These are phyloP conservation scores for Drosophila koepferae DNA, from an alignment of 2,888 invertebrate genomes.

Conservation along the genomic window DNA sequence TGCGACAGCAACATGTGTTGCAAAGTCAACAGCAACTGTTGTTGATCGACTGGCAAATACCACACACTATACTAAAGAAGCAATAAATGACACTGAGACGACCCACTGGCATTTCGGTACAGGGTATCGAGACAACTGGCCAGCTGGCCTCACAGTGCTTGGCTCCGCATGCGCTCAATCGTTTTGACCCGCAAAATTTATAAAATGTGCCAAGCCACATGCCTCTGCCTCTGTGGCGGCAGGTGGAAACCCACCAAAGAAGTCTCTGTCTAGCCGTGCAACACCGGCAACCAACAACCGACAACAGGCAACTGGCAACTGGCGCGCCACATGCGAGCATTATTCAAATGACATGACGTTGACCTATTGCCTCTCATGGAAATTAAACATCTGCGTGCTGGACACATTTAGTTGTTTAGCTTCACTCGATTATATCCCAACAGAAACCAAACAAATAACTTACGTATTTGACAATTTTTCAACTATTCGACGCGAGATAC, in stretches of 20 bases:
- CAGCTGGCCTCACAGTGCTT: constrained; percentile 47
- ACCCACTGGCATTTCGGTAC: neutral
- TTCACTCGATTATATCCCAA: neutral
- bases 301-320: constrained; percentile 2
- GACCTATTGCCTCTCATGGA: constrained; percentile 35
- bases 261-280: constrained; percentile 18
- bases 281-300: constrained; percentile 7
- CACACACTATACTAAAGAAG: neutral
- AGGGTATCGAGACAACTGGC: constrained; percentile 51
- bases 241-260: constrained; percentile 51
- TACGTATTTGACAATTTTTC: neutral
- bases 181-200: constrained; percentile 49
- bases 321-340: constrained; percentile 36
- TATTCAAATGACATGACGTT: constrained; percentile 36
- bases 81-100: neutral
- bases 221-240: constrained; percentile 22
- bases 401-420: constrained; percentile 1
- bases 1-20: constrained; percentile 63
- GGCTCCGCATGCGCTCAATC: constrained; percentile 45
- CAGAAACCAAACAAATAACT: neutral
- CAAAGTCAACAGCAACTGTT: constrained; percentile 12
- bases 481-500: neutral
- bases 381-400: constrained; percentile 11
- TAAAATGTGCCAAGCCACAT: constrained; percentile 33
- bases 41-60: constrained; percentile 3